These are phyloP conservation scores for Gymnosoma rotundatum DNA, from an alignment of 2,888 invertebrate genomes.

Conservation along the genomic window DNA sequence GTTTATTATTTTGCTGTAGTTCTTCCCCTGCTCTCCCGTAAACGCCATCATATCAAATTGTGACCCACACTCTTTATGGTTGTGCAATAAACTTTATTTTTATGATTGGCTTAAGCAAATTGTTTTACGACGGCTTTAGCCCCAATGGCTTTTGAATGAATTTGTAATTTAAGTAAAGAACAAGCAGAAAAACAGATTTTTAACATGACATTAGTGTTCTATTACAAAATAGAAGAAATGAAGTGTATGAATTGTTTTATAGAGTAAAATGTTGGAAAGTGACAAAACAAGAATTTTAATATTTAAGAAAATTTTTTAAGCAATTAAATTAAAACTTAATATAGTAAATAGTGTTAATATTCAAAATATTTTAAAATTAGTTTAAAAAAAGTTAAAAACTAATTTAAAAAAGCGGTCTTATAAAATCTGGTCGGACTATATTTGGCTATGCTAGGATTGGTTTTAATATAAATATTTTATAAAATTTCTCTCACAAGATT, in stretches of 20 bases:
- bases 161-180: slow-evolving; percentile 19
- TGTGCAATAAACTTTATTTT: slow-evolving; percentile 67
- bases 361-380: background rate
- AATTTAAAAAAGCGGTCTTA: too few relatives aligned
- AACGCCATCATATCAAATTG: background rate
- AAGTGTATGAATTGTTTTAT: background rate
- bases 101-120: slow-evolving; percentile 68
- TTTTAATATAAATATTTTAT: too few relatives aligned
- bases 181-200: slow-evolving; percentile 4
- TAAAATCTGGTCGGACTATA: too few relatives aligned
- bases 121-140: slow-evolving; percentile 55
- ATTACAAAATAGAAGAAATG: background rate
- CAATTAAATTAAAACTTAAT: slow-evolving; percentile 13
- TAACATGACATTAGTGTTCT: slow-evolving; percentile 29
- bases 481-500: too few relatives aligned
- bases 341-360: slow-evolving; percentile 4
- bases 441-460: too few relatives aligned
- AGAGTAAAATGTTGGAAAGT: slow-evolving; percentile 4
- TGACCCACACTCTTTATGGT: slow-evolving; percentile 8
- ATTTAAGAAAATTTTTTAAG: slow-evolving; percentile 4
- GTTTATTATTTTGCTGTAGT: slow-evolving; percentile 35
- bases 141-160: slow-evolving; percentile 36
- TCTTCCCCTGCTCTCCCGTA: background rate
- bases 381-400: background rate
- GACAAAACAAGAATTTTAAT: slow-evolving; percentile 24